phyloP scores from a whole-genome alignment of 2,888 invertebrate genomes.

The Tetragonula carbonaria region DNA sequence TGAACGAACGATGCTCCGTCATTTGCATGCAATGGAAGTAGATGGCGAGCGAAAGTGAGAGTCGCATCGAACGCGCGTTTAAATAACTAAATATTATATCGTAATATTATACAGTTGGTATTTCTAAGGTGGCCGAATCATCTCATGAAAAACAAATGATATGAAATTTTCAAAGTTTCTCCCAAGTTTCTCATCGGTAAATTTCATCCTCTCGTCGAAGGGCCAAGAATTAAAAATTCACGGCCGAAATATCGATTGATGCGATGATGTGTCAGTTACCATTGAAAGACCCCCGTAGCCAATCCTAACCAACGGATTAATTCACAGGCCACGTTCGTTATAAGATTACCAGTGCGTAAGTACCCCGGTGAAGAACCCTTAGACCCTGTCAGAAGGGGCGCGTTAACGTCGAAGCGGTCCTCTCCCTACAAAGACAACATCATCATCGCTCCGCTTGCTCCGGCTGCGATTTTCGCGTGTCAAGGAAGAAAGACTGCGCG shows the following conservation, averaged over 20 bases:
- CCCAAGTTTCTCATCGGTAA: neutral
- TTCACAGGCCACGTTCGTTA: slow-evolving; percentile 54
- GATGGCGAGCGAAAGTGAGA: neutral
- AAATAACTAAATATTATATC: too few relatives aligned
- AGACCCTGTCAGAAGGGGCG: slow-evolving; percentile 35
- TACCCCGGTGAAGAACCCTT: slow-evolving; percentile 58
- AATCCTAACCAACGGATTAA: slow-evolving; percentile 62
- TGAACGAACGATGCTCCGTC: neutral
- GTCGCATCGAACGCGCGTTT: neutral
- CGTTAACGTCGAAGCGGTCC: slow-evolving; percentile 30
- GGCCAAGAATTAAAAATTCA: slow-evolving; percentile 17
- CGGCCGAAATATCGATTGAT: slow-evolving; percentile 21
- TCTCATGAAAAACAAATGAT: too few relatives aligned
- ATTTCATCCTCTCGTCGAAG: neutral
- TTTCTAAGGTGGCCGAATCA: neutral
- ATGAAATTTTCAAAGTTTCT: neutral
- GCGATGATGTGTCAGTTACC: slow-evolving; percentile 23
- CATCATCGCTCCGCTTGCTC: slow-evolving; percentile 8
- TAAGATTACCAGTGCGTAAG: slow-evolving; percentile 65
- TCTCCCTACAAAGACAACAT: slow-evolving; percentile 25
- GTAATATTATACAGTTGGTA: neutral
- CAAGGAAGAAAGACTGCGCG: neutral
- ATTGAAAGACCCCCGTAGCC: slow-evolving; percentile 18
- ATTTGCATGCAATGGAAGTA: neutral
- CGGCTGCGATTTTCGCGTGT: slow-evolving; percentile 49